These are phyloP conservation scores for Pogonomyrmex barbatus DNA, from an alignment of 1,140 invertebrate genomes.

Conservation along the genomic window DNA sequence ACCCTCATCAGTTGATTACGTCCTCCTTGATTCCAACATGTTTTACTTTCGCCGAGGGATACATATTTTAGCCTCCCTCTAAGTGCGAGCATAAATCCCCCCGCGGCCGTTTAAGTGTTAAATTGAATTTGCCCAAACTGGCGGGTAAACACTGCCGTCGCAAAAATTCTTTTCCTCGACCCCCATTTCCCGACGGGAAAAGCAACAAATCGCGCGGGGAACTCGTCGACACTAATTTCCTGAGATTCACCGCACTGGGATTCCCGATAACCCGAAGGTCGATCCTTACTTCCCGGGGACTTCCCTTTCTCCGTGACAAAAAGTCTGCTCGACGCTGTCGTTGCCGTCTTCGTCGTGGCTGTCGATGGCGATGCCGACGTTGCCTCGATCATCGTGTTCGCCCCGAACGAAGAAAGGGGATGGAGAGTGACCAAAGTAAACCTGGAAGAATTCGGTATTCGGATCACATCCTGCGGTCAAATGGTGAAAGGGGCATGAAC, in stretches of 20 bases:
- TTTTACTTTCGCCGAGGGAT: background rate
- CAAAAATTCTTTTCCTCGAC: conserved; percentile 16
- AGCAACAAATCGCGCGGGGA: conserved; percentile 59
- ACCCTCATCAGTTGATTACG: background rate
- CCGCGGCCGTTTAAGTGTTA: conserved; percentile 17
- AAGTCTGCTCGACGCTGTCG: conserved; percentile 46
- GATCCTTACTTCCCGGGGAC: conserved; percentile 45
- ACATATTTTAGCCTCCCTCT: background rate
- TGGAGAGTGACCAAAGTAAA: conserved; percentile 33
- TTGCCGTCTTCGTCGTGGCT: background rate
- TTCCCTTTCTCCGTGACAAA: conserved; percentile 43
- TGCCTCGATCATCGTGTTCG: conserved; percentile 45
- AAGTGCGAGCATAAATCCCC: background rate
- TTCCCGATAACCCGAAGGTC: conserved; percentile 61
- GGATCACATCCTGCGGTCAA: conserved; percentile 51
- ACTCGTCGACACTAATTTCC: conserved; percentile 70
- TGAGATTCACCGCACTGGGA: conserved; percentile 64
- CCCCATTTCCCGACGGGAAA: background rate
- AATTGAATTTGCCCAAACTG: conserved; percentile 45
- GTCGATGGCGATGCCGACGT: conserved; percentile 25
- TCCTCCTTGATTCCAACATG: background rate
- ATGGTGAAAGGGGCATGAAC: background rate
- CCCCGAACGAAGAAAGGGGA: background rate
- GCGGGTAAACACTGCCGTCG: conserved; percentile 27
- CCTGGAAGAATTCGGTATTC: conserved; percentile 52